Evolutionary conservation across 2,888 invertebrate genomes (phyloP).

Genomic region (Tortrix viridana): DNA sequence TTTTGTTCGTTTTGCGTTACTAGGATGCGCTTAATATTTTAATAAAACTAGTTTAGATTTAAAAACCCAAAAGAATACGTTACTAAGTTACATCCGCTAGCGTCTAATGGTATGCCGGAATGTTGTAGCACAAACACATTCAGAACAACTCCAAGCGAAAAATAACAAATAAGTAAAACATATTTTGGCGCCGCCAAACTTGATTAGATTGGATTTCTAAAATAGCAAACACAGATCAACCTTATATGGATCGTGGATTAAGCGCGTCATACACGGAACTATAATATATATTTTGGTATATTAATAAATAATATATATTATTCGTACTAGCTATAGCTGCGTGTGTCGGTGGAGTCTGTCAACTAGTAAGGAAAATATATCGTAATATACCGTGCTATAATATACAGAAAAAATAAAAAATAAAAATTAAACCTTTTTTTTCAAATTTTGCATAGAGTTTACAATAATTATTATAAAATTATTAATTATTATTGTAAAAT

Average conservation of each 20-base stretch:
- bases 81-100: conserved; percentile 26
- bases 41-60: conserved; percentile 5
- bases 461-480: too few species aligned
- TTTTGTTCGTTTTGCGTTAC: not conserved
- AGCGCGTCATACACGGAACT: too few species aligned
- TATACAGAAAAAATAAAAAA: too few species aligned
- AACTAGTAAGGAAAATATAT: too few species aligned
- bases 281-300: too few species aligned
- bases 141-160: conserved; percentile 17
- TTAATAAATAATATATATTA: too few species aligned
- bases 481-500: too few species aligned
- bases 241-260: conserved; percentile 24
- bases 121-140: conserved; percentile 32
- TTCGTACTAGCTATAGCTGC: too few species aligned
- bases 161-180: conserved; percentile 35
- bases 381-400: too few species aligned
- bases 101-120: conserved; percentile 32
- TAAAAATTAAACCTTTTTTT: too few species aligned
- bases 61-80: conserved; percentile 26
- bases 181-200: conserved; percentile 44
- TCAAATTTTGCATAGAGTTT: too few species aligned
- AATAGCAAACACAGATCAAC: conserved; percentile 17
- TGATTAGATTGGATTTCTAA: conserved; percentile 42
- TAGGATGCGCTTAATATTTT: conserved; percentile 1
- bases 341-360: too few species aligned